Percentiles rank a stretch among this genome's conserved stretches.
Conservation (phyloP, 2,113 vertebrate genomes). For the Brachirus orientalis region DNA sequence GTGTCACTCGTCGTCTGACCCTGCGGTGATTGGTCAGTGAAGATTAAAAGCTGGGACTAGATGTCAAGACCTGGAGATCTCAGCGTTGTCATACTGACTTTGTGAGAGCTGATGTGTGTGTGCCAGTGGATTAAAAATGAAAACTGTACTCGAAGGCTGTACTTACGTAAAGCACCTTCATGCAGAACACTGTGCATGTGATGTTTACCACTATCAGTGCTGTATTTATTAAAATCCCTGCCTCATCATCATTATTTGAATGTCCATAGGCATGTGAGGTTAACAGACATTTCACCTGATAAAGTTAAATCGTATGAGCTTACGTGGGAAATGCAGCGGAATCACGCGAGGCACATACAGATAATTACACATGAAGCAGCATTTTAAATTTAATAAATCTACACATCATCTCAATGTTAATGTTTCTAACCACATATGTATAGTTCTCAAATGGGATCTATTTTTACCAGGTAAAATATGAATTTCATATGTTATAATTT, state of each 20-base stretch:
- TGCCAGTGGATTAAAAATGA: slow-evolving; percentile 51
- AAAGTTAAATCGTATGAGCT: neutral
- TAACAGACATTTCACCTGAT: neutral
- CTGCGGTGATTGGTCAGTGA: slow-evolving; percentile 61
- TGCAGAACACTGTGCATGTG: neutral
- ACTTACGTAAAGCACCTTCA: slow-evolving; percentile 28
- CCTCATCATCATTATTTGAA: too few relatives aligned
- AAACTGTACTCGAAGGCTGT: slow-evolving; percentile 33
- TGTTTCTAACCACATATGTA: too few relatives aligned
- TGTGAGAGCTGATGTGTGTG: slow-evolving; percentile 40
- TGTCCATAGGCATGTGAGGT: neutral
- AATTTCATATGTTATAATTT: neutral
- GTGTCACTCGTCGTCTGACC: slow-evolving; percentile 66
- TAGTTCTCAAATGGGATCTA: too few relatives aligned
- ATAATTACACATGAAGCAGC: too few relatives aligned
- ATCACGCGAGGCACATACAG: too few relatives aligned
- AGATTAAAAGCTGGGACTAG: slow-evolving; percentile 71
- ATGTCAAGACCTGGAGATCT: slow-evolving; percentile 52
- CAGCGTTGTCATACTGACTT: slow-evolving; percentile 54
- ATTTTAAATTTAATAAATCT: neutral
- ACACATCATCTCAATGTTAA: too few relatives aligned
- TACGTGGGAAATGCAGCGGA: neutral
- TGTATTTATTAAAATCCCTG: too few relatives aligned
- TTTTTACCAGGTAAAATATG: neutral
- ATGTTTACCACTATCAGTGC: neutral